Evolutionary conservation across 1,140 invertebrate genomes (phyloP), one percentile per base, ranked within the genome.

Genomic region (Heliconius hermathena): DNA sequence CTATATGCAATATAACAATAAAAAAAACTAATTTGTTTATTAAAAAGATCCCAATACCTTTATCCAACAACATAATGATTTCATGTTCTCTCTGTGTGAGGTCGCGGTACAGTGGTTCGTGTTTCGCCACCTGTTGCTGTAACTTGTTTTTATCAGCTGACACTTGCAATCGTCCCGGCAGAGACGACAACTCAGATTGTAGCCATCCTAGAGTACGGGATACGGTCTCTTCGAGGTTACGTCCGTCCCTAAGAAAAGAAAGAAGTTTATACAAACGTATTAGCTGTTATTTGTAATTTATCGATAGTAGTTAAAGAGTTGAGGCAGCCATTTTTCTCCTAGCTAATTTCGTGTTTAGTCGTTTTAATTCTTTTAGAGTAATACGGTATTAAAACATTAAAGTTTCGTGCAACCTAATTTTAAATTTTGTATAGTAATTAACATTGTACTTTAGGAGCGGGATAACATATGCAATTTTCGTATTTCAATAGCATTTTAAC

Each of bases 41-140:
- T 36, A 36, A 36, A 36, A 36, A 6, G 6, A 8, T 18, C 4
- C 77, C n/a, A n/a, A 96, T 95, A 82, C 98, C 99, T 94, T 99
- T 99, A 87, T 99, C 98, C 26, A 99, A 92, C 5, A 99, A 95
- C 97, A 99, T 98, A 81, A 99, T 98, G 1, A 99, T 97, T 95
- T 99, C 98, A 86, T 99, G 98, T 89, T 99, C 98, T 81, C 98
- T 97, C 74, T 97, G 96, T 94, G 98, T 97, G 1, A 99, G 97
- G 86, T 98, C 97, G 79, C 97, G 95, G 89, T 99, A 99, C 22
- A 98, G 95, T 2, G 98, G 98, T 93, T 98, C 98, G 89, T 99
- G 98, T 75, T 97, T 96, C 82, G 97, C 96, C 52, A 98, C 95
- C 95, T 99, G 98, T 88, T 98, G 97, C 84, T 97, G 97, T 5